Evolutionary conservation across 2,888 invertebrate genomes (phyloP), one percentile per base, ranked within the genome.

Genomic region (Microdon myrmicae): DNA sequence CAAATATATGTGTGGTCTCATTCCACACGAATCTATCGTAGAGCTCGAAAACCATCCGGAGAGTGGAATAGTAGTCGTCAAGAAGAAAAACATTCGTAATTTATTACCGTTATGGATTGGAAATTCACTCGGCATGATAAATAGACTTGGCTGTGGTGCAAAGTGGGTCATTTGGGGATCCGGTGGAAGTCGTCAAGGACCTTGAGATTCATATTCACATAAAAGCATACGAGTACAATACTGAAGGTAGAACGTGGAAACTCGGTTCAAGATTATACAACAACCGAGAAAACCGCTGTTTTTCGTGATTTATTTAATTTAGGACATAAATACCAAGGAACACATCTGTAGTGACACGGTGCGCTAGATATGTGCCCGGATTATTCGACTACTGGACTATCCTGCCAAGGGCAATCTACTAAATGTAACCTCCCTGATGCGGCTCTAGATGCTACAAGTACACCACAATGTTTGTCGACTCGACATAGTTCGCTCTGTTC

Each of bases 111-210:
- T 64, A 64, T 64, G 64, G 58, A 64, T 64, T 64, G 64, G 64
- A 64, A 64, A 64, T 56, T 64, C 64, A 51, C 45, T 64, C 58
- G 64, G 58, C 68, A 70, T 70, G 70, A 70, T 70, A 70, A 70
- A 70, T 70, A 67, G 69, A 69, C 69, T 70, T 70, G 70, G 70
- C 70, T 70, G 45, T 56, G 67, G 67, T 47, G 56, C 68, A 70
- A 70, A 69, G 69, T 70, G 68, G 69, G 69, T 70, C 69, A 70
- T 67, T 69, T 68, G 59, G 67, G 3, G 41, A 31, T 38, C 41
- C 17, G 38, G 9, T 8, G 20, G 12, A 14, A 31, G 16, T 19
- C 9, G 32, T 1, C 3, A 31, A 31, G 43, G 47, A 64, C 54
- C 51, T 55, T 54, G 58, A 48, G 56, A 29, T 14, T 38, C 23